Conservation (phyloP, 2,888 invertebrate species). For the Campaea margaritaria region DNA sequence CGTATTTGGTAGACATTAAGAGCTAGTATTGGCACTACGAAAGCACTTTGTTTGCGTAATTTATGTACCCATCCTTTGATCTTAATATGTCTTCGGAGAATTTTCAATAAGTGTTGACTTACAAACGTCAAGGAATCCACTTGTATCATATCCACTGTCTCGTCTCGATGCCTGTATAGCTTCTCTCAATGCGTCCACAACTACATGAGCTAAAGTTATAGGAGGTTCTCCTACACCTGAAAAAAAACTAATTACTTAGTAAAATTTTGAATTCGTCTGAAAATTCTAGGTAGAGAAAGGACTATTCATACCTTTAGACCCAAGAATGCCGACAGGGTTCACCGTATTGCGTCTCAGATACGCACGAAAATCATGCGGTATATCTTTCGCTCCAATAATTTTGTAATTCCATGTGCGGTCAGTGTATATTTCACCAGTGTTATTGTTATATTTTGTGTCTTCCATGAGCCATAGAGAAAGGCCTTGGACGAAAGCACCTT, state of each 20-base stretch:
- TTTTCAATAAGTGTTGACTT: constrained; percentile 41
- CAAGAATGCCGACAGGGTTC: constrained; percentile 60
- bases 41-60: neutral
- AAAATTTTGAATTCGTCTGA: neutral
- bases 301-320: constrained; percentile 55
- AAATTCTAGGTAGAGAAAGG: neutral
- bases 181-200: constrained; percentile 54
- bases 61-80: constrained; percentile 11
- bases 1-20: constrained; percentile 1
- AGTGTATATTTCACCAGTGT: constrained; percentile 54
- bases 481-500: constrained; percentile 86
- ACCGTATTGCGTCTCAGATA: constrained; percentile 52
- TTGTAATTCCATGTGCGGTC: constrained; percentile 62
- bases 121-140: constrained; percentile 49
- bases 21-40: constrained; percentile 1
- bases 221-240: constrained; percentile 57
- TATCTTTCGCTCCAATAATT: constrained; percentile 58
- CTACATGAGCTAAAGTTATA: constrained; percentile 49
- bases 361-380: constrained; percentile 58
- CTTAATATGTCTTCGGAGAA: constrained; percentile 1
- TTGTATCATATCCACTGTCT: constrained; percentile 50
- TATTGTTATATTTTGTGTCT: constrained; percentile 49
- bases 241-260: constrained; percentile 21
- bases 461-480: constrained; percentile 55
- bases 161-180: constrained; percentile 51